phyloP scores from a whole-genome alignment of 2,113 vertebrate genomes.

The Gallinago media region DNA sequence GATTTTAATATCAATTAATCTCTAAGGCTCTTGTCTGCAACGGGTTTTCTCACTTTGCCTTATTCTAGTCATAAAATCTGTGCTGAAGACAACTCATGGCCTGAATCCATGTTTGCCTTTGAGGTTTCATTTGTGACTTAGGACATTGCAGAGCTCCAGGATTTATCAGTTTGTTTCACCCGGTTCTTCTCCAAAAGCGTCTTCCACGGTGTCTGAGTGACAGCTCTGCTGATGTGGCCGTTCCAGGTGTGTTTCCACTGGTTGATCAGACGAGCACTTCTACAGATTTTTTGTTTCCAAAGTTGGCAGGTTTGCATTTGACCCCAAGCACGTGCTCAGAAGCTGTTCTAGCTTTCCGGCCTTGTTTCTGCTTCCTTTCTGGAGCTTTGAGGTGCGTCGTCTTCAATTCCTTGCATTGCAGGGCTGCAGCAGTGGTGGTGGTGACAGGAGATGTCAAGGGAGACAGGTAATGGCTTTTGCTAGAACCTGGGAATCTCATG shows the following conservation, averaged over 20 bases:
- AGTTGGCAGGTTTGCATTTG: neutral
- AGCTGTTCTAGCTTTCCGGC: neutral
- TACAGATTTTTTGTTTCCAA: neutral
- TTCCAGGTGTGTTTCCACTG: neutral
- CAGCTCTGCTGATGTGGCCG: neutral
- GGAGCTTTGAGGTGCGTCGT: neutral
- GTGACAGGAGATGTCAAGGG: neutral
- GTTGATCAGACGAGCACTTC: neutral
- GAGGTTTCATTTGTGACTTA: neutral
- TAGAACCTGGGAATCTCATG: neutral
- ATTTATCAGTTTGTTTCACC: neutral
- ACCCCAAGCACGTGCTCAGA: accelerated
- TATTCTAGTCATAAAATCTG: neutral
- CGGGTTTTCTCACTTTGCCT: neutral
- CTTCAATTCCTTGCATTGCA: neutral
- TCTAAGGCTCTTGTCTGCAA: neutral
- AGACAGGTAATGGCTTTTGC: neutral
- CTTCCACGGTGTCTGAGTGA: accelerated
- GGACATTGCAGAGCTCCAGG: neutral
- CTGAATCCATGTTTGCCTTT: neutral
- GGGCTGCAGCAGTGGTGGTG: neutral
- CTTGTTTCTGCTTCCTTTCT: neutral
- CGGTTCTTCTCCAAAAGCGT: neutral
- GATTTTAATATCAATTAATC: neutral
- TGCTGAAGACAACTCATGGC: neutral